Evolutionary conservation across 2,888 invertebrate species (phyloP).

Genomic region (Catocala sponsa): DNA sequence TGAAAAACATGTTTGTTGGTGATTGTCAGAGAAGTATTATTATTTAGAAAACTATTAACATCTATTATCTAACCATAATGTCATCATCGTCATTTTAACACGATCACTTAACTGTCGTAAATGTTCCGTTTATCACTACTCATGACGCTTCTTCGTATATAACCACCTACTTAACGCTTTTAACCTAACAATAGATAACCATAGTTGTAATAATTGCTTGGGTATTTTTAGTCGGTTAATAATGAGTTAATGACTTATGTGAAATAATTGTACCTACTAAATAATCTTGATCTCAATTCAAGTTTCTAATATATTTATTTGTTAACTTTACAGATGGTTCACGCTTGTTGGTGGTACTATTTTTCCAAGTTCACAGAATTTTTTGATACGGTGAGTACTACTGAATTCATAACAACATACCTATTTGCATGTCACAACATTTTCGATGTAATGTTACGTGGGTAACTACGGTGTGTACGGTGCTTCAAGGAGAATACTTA

Average conservation of each 20-base stretch:
- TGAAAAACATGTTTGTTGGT: no score
- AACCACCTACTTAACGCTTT: slow-evolving; percentile 6
- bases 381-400: slow-evolving; percentile 95
- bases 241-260: no score
- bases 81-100: no score
- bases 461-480: slow-evolving; percentile 23
- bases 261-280: no score
- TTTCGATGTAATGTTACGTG: slow-evolving; percentile 21
- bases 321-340: slow-evolving; percentile 93
- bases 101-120: no score
- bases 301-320: slow-evolving; percentile 6
- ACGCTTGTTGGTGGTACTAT: slow-evolving; percentile 98
- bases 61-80: no score
- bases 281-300: neutral
- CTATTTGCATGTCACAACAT: slow-evolving; percentile 16
- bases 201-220: slow-evolving; percentile 8
- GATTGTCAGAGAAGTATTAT: no score
- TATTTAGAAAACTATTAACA: no score
- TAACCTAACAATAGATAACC: slow-evolving; percentile 1
- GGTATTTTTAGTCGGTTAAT: neutral
- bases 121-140: no score
- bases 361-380: slow-evolving; percentile 99
- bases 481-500: slow-evolving; percentile 24
- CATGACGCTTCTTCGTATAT: no score
- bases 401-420: neutral